Conservation (phyloP, 2,888 invertebrate species). For the Tachina lurida region DNA sequence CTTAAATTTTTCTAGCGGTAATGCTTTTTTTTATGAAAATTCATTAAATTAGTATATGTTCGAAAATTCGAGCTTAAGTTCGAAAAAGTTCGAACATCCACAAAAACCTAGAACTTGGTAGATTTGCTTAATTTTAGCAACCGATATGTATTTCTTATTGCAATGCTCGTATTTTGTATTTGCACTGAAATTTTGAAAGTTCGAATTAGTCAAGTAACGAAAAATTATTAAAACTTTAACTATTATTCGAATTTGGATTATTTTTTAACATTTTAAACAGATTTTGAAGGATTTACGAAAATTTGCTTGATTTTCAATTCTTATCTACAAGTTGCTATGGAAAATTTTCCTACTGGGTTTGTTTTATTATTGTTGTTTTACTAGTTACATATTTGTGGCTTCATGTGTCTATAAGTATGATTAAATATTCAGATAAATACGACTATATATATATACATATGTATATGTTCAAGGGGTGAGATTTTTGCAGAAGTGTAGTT, state of each 20-base stretch:
- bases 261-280: no score
- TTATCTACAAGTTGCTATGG: neutral
- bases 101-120: no score
- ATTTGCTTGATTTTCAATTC: no score
- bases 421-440: constrained; percentile 34
- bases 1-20: no score
- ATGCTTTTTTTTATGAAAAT: no score
- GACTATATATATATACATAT: neutral
- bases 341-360: neutral
- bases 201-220: neutral
- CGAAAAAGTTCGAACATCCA: neutral
- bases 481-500: neutral
- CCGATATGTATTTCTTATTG: no score
- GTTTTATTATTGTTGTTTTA: no score
- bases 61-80: constrained; percentile 6
- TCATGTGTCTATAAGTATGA: constrained; percentile 41
- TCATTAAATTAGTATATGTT: neutral
- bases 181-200: neutral
- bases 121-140: no score
- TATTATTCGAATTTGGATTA: neutral
- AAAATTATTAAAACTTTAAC: neutral
- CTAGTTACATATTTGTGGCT: neutral
- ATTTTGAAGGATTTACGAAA: no score
- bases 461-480: constrained; percentile 11
- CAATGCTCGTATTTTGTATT: no score